Evolutionary conservation across 2,888 invertebrate species (phyloP).

Genomic region (Congeria kusceri): DNA sequence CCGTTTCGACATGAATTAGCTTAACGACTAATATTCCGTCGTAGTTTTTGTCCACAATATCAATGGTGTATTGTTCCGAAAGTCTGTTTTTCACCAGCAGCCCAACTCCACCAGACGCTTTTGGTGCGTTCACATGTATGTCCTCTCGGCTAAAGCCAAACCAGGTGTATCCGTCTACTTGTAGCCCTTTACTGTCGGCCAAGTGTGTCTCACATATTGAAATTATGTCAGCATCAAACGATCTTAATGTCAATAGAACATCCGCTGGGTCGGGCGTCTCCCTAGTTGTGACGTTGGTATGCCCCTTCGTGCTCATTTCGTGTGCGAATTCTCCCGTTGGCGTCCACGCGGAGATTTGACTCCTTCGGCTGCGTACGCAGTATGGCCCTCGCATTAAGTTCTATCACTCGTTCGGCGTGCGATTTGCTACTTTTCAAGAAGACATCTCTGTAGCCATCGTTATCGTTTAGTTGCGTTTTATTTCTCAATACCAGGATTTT

Average conservation of each 20-base stretch:
- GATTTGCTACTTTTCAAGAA: not conserved
- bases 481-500: not conserved
- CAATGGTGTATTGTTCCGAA: not conserved
- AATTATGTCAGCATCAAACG: not conserved
- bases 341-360: not conserved
- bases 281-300: not conserved
- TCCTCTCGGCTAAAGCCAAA: not conserved
- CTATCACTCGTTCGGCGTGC: not conserved
- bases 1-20: not conserved
- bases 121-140: not conserved
- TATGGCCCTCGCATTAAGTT: not conserved
- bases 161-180: not conserved
- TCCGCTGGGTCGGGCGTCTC: not conserved
- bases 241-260: not conserved
- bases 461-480: not conserved
- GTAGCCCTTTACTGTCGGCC: not conserved
- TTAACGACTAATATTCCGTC: not conserved
- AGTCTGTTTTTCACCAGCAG: no score
- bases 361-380: no score
- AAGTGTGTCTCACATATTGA: not conserved
- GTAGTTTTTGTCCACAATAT: not conserved
- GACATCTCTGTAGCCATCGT: not conserved
- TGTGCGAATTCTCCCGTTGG: not conserved
- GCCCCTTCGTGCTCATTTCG: not conserved
- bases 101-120: no score